Percentiles rank a stretch among this genome's conserved stretches.
Conservation (phyloP, 2,797 vertebrate species). For the Lagorchestes hirsutus region DNA sequence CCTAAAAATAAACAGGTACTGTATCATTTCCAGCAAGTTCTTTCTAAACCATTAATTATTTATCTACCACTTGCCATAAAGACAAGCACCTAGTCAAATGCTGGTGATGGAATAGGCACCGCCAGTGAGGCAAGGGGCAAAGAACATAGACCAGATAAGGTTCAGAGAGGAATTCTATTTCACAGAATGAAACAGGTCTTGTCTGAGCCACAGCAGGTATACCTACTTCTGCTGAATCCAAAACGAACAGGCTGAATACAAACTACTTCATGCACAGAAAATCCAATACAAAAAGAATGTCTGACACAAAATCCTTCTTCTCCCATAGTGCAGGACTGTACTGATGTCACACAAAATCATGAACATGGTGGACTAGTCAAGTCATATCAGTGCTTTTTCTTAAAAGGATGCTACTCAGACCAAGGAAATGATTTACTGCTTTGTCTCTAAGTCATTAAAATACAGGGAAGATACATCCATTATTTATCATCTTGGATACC, state of each 20-base stretch:
- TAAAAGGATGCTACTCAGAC: not conserved
- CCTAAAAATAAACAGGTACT: slow-evolving; percentile 59
- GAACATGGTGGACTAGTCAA: not conserved
- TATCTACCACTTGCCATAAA: slow-evolving; percentile 64
- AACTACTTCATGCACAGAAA: not conserved
- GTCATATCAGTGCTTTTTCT: not conserved
- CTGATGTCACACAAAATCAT: not conserved
- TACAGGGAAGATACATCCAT: not conserved
- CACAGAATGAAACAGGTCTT: not conserved
- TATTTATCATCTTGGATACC: not conserved
- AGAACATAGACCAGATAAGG: not conserved
- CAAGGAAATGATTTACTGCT: not conserved
- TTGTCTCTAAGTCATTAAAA: not conserved
- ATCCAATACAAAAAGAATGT: not conserved
- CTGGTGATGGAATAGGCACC: not conserved
- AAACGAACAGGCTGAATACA: not conserved
- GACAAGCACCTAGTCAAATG: not conserved
- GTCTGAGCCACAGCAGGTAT: not conserved
- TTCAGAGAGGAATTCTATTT: not conserved
- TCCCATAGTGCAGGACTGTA: not conserved
- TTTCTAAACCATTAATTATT: slow-evolving; percentile 65
- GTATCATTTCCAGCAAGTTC: slow-evolving; percentile 46
- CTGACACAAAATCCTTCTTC: not conserved
- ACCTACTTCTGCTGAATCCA: not conserved
- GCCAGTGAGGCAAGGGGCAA: not conserved